Evolutionary conservation across 2,113 vertebrate species (phyloP).

Genomic region (Megaptera novaeangliae): DNA sequence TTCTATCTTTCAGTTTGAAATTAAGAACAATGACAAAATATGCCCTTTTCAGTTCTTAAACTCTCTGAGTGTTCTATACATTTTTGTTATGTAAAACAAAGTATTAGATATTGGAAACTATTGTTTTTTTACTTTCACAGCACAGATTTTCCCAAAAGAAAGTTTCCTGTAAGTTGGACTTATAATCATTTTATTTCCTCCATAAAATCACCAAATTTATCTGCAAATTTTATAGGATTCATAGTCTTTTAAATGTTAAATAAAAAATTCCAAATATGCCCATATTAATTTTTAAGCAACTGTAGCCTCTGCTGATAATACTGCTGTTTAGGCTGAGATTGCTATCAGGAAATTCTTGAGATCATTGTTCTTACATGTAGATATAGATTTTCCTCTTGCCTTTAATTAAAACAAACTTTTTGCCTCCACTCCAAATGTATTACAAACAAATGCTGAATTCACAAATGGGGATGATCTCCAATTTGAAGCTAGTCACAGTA

Average conservation of each 20-base stretch:
- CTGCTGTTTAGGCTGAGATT: not conserved
- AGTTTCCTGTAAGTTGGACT: not conserved
- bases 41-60: not conserved
- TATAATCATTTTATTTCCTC: not conserved
- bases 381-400: not conserved
- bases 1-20: not conserved
- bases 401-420: not conserved
- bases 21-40: not conserved
- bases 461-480: not conserved
- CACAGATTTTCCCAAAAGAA: not conserved
- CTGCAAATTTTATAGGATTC: not conserved
- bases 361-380: not conserved
- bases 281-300: not conserved
- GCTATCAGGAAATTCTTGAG: not conserved
- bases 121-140: not conserved
- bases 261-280: not conserved
- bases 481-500: not conserved
- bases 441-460: not conserved
- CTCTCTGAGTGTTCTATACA: not conserved
- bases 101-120: not conserved
- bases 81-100: not conserved
- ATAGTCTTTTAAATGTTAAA: not conserved
- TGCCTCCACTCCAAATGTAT: not conserved
- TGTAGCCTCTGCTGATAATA: not conserved
- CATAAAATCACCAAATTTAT: not conserved